These are phyloP conservation scores for Cantharis nigra DNA, from an alignment of 2,888 invertebrate genomes.

Conservation along the genomic window DNA sequence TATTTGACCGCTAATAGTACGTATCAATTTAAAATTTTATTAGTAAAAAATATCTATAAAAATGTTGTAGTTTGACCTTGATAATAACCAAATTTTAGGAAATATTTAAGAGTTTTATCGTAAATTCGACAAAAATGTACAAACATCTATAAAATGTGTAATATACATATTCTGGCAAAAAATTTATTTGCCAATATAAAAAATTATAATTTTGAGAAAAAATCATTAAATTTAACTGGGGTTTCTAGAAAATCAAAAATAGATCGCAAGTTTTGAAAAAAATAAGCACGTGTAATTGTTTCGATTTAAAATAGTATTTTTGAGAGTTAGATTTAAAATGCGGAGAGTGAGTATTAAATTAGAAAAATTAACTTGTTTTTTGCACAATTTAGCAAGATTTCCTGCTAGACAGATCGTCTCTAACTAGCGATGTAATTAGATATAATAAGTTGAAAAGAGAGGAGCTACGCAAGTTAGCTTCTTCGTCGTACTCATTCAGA, in stretches of 20 bases:
- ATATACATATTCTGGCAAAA: background rate
- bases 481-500: slow-evolving; percentile 25
- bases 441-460: slow-evolving; percentile 22
- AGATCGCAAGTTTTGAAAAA: background rate
- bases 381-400: slow-evolving; percentile 31
- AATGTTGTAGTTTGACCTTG: background rate
- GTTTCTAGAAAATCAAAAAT: background rate
- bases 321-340: background rate
- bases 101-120: background rate
- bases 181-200: background rate
- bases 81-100: background rate
- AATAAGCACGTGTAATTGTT: background rate
- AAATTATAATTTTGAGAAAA: background rate
- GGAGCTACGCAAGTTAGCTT: slow-evolving; percentile 9
- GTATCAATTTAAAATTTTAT: background rate
- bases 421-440: slow-evolving; percentile 25
- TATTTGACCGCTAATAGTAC: background rate
- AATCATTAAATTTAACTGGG: background rate
- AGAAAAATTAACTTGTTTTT: slow-evolving; percentile 22
- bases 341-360: background rate
- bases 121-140: background rate
- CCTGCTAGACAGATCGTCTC: slow-evolving; percentile 32
- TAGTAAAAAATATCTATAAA: background rate
- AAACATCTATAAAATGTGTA: background rate
- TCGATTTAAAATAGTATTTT: background rate